Conservation (phyloP, 92 coral and sea anemone genomes). For the Porites lobata region DNA sequence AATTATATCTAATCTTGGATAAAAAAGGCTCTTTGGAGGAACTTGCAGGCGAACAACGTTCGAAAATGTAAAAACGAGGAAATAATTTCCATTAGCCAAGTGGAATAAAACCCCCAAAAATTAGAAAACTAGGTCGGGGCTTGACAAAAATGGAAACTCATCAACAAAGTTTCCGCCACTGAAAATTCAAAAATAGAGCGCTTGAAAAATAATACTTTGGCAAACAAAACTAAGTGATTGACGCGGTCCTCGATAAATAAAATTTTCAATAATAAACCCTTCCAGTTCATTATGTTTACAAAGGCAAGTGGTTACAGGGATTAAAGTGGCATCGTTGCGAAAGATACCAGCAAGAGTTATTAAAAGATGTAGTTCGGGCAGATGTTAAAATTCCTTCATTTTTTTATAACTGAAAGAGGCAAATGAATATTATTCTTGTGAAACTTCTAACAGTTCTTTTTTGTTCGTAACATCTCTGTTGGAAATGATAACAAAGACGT, state of each 20-base stretch:
- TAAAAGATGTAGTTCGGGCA: not conserved
- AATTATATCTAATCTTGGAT: not conserved
- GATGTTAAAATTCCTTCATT: not conserved
- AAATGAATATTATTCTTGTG: not conserved
- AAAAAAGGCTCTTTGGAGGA: not conserved
- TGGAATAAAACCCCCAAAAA: not conserved
- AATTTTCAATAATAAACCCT: slow-evolving; percentile 8
- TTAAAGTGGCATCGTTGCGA: not conserved
- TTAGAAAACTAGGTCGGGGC: not conserved
- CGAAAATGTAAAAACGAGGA: not conserved
- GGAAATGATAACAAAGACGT: not conserved
- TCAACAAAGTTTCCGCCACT: not conserved
- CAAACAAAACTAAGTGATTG: slow-evolving; percentile 23
- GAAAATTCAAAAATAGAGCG: not conserved
- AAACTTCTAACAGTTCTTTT: not conserved
- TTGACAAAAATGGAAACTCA: not conserved
- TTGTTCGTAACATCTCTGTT: not conserved
- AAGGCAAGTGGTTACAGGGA: not conserved
- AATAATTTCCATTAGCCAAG: not conserved
- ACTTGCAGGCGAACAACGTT: not conserved
- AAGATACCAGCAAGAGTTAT: not conserved
- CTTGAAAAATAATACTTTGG: not conserved
- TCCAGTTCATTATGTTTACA: slow-evolving; percentile 1
- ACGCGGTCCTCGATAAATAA: not conserved
- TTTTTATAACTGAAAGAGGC: not conserved